A percentile compares a stretch with the other conserved stretches of the same genome.
These are phyloP conservation scores for Lamellibrachia columna DNA, from an alignment of 2,888 invertebrate species.

Conservation along the genomic window DNA sequence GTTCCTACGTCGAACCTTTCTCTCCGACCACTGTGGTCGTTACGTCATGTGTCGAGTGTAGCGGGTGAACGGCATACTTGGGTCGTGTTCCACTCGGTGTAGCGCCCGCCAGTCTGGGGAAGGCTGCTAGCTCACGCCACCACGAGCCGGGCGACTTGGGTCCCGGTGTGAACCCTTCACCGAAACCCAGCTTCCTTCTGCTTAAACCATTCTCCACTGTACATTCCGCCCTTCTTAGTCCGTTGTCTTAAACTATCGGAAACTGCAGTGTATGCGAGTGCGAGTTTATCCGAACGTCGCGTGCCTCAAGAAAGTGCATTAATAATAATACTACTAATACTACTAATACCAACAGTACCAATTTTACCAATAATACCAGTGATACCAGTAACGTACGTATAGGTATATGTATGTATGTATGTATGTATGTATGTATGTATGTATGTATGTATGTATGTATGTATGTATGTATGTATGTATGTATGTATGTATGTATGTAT, in stretches of 20 bases:
- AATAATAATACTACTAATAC: too few relatives aligned
- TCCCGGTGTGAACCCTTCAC: not conserved
- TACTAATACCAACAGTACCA: too few relatives aligned
- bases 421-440: too few relatives aligned
- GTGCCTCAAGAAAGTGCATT: too few relatives aligned
- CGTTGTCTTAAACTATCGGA: not conserved
- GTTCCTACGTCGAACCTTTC: not conserved
- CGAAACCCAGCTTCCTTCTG: not conserved
- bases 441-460: not conserved
- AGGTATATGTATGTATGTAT: too few relatives aligned
- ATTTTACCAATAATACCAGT: too few relatives aligned
- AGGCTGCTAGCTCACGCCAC: not conserved
- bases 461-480: not conserved
- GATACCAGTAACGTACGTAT: too few relatives aligned
- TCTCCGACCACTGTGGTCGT: too few relatives aligned
- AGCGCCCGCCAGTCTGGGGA: conserved; percentile 9
- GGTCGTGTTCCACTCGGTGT: not conserved
- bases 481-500: too few relatives aligned
- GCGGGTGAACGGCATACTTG: not conserved
- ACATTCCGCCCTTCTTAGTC: not conserved
- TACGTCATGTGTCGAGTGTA: not conserved
- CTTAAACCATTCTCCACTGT: not conserved
- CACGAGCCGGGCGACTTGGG: not conserved
- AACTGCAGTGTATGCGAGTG: too few relatives aligned
- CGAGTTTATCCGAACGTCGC: too few relatives aligned